Evolutionary conservation across 2,888 invertebrate genomes (phyloP).

Genomic region (Ophion ventricosus): DNA sequence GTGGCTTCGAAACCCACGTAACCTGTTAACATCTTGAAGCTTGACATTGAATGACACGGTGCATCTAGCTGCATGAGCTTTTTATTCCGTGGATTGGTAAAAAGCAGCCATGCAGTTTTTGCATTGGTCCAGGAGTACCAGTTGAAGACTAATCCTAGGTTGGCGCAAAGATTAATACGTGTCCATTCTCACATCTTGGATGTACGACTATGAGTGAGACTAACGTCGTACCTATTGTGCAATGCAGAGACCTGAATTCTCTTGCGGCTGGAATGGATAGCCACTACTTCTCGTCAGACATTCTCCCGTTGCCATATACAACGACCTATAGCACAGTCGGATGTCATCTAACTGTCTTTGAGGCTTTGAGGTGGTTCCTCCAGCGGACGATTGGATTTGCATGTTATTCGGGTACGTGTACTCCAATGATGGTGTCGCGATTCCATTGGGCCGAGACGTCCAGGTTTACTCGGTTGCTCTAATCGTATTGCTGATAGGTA

Average conservation of each 20-base stretch:
- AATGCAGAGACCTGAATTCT: constrained; percentile 59
- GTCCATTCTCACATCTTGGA: background rate
- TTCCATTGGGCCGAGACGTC: constrained; percentile 2
- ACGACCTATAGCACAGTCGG: background rate
- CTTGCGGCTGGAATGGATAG: background rate
- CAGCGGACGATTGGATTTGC: constrained; percentile 77
- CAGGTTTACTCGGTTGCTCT: constrained; percentile 42
- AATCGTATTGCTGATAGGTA: too few relatives aligned
- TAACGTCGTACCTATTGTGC: constrained; percentile 42
- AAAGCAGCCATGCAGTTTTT: too few relatives aligned
- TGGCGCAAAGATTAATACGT: too few relatives aligned
- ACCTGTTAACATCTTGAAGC: background rate
- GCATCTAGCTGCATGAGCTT: background rate
- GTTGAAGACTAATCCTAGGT: too few relatives aligned
- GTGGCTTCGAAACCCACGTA: too few relatives aligned
- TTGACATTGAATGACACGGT: background rate
- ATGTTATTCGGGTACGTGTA: constrained; percentile 75
- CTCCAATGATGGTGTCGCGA: constrained; percentile 64
- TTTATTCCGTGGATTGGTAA: too few relatives aligned
- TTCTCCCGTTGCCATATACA: background rate
- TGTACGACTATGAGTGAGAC: background rate
- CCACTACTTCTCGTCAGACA: constrained; percentile 27
- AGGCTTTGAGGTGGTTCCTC: constrained; percentile 68
- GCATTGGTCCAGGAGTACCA: too few relatives aligned
- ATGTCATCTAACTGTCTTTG: constrained; percentile 65